phyloP scores from a whole-genome alignment of 1,140 invertebrate species.

The Cepaea nemoralis region DNA sequence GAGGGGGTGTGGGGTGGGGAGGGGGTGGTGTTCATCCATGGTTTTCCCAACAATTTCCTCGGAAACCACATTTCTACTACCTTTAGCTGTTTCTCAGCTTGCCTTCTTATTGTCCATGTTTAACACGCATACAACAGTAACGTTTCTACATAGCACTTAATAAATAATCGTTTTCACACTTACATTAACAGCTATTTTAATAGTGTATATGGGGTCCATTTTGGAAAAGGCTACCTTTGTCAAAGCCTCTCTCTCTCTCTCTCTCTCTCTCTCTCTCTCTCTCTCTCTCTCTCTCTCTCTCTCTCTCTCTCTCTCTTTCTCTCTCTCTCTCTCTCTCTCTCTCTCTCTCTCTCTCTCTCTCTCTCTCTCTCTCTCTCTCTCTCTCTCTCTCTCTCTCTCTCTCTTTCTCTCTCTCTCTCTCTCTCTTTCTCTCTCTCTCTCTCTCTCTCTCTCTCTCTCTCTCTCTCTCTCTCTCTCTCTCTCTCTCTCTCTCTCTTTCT shows the following conservation, averaged over 20 bases:
- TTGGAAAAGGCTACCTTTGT: too few species aligned
- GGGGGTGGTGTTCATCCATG: too few species aligned
- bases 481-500: conserved; percentile 7
- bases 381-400: conserved; percentile 6
- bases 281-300: neutral
- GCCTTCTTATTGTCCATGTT: too few species aligned
- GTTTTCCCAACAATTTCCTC: too few species aligned
- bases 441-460: conserved; percentile 7
- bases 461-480: conserved; percentile 5
- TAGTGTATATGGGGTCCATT: too few species aligned
- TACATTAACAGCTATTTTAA: too few species aligned
- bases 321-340: conserved; percentile 9
- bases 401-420: conserved; percentile 1
- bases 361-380: neutral
- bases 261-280: conserved; percentile 1
- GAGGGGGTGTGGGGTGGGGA: too few species aligned
- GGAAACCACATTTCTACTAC: too few species aligned
- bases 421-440: conserved; percentile 3
- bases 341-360: neutral
- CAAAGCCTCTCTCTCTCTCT: neutral
- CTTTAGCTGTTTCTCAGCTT: too few species aligned
- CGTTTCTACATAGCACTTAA: too few species aligned
- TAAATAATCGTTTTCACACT: too few species aligned
- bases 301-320: conserved; percentile 9
- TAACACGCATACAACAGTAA: too few species aligned